These are phyloP conservation scores for Zaprionus bogoriensis DNA, from an alignment of 2,888 invertebrate genomes.

Conservation along the genomic window DNA sequence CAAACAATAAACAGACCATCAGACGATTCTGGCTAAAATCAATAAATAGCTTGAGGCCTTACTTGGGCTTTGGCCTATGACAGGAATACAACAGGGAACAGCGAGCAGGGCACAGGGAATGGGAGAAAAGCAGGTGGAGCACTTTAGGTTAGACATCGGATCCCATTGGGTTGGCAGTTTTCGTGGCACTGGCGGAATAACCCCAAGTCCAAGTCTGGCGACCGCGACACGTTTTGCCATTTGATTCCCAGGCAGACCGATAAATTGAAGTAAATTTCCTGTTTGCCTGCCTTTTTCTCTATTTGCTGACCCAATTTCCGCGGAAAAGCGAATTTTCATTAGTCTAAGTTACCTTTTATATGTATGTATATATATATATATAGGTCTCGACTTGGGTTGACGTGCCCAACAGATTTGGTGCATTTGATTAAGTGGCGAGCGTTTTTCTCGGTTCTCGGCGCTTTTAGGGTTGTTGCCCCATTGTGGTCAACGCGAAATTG, in stretches of 20 bases:
- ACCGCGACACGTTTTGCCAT: constrained; percentile 71
- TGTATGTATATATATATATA: not conserved
- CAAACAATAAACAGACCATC: constrained; percentile 48
- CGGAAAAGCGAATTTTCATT: constrained; percentile 73
- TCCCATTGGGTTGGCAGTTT: constrained; percentile 18
- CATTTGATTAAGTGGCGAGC: constrained; percentile 51
- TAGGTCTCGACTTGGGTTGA: constrained; percentile 22
- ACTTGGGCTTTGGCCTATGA: constrained; percentile 6
- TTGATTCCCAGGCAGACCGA: constrained; percentile 62
- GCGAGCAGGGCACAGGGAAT: not conserved
- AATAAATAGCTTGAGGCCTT: constrained; percentile 43
- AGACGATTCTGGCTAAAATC: constrained; percentile 59
- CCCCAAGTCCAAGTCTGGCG: constrained; percentile 23
- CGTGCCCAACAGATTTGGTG: constrained; percentile 38
- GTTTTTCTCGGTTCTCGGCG: constrained; percentile 5
- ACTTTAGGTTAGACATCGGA: constrained; percentile 24
- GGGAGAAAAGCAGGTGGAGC: not conserved
- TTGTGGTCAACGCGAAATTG: constrained; percentile 39
- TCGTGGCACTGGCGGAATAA: too few relatives aligned
- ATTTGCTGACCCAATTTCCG: constrained; percentile 66
- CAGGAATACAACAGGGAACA: constrained; percentile 7
- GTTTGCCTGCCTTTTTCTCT: constrained; percentile 43
- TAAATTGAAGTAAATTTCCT: constrained; percentile 71
- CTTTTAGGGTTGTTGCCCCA: constrained; percentile 40
- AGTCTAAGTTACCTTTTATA: constrained; percentile 49